These are phyloP conservation scores for Drosophila basisetae DNA, from an alignment of 2,888 invertebrate genomes.

Conservation along the genomic window DNA sequence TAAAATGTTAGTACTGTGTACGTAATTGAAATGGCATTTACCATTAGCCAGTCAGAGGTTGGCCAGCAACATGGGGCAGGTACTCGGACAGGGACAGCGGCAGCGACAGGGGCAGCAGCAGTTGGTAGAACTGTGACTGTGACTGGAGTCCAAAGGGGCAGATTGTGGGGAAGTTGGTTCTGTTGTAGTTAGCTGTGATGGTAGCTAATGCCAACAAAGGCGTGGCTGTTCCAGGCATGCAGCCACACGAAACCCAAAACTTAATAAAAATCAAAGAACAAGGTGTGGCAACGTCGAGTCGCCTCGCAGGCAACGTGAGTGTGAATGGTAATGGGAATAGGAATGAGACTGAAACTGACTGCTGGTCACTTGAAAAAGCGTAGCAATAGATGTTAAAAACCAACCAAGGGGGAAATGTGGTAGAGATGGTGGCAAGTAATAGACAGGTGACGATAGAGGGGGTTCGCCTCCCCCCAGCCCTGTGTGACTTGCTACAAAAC, in stretches of 20 bases:
- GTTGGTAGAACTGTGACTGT: slow-evolving; percentile 3
- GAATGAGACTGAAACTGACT: slow-evolving; percentile 45
- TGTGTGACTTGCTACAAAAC: slow-evolving; percentile 27
- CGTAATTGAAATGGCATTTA: slow-evolving; percentile 80
- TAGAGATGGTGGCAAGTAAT: slow-evolving; percentile 3
- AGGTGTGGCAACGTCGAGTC: slow-evolving; percentile 65
- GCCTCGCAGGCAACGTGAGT: slow-evolving; percentile 8
- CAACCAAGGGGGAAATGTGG: slow-evolving; percentile 10
- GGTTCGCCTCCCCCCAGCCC: no score
- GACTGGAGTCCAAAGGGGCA: slow-evolving; percentile 4
- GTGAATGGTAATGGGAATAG: background rate
- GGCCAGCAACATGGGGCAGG: slow-evolving; percentile 2
- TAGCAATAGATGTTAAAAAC: slow-evolving; percentile 34
- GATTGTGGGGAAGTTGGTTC: slow-evolving; percentile 20
- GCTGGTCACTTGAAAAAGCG: slow-evolving; percentile 59
- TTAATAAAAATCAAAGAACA: slow-evolving; percentile 77
- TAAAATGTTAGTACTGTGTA: slow-evolving; percentile 79
- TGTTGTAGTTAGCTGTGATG: slow-evolving; percentile 18
- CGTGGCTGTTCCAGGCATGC: slow-evolving; percentile 51
- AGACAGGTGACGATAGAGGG: slow-evolving; percentile 11
- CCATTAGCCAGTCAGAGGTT: slow-evolving; percentile 62
- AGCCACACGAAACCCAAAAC: slow-evolving; percentile 69
- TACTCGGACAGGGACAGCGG: background rate
- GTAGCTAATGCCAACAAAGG: slow-evolving; percentile 56
- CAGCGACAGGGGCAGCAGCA: background rate